Evolutionary conservation across 2,888 invertebrate species (phyloP).

Genomic region (Enchytraeus crypticus): DNA sequence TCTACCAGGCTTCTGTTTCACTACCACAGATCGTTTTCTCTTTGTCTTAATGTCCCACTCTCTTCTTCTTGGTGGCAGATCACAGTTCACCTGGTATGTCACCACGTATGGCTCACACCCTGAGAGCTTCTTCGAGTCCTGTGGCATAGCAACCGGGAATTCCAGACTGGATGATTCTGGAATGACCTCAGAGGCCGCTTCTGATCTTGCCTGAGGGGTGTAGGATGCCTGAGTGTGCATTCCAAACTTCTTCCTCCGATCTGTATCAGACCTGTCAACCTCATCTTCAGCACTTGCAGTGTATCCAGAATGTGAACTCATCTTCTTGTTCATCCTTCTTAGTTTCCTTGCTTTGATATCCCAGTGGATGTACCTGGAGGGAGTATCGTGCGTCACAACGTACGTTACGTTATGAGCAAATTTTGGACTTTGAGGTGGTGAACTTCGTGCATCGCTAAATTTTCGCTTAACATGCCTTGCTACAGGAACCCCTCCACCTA

Average conservation of each 20-base stretch:
- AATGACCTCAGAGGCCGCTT: not conserved
- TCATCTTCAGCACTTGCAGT: not conserved
- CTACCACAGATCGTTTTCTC: not conserved
- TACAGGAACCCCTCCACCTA: no score
- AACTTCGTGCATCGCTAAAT: no score
- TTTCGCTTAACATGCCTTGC: no score
- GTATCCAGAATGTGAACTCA: no score
- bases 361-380: not conserved
- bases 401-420: no score
- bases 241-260: not conserved
- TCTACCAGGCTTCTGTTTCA: not conserved
- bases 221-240: not conserved
- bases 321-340: no score
- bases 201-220: not conserved
- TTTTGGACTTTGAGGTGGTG: no score
- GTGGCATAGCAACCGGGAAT: not conserved
- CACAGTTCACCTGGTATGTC: not conserved
- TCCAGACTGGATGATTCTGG: constrained; percentile 1
- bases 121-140: not conserved
- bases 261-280: not conserved
- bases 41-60: not conserved
- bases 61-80: not conserved
- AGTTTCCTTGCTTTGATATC: not conserved
- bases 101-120: not conserved
- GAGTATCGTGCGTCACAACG: not conserved